Evolutionary conservation across 2,113 vertebrate genomes (phyloP).

Genomic region (Nothobranchius kuhntae): DNA sequence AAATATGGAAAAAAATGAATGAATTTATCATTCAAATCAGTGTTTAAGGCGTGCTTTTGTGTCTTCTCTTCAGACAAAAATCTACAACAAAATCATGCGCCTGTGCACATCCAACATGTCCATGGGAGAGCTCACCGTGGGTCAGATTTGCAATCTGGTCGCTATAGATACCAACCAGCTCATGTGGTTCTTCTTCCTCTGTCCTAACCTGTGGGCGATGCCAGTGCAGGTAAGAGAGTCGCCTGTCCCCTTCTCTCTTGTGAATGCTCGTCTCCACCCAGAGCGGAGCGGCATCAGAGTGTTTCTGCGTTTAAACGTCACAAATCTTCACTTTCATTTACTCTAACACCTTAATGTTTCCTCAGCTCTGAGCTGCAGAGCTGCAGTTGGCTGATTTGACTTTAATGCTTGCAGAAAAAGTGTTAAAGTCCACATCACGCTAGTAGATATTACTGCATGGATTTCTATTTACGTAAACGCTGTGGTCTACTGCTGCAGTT

Average conservation of each 20-base stretch:
- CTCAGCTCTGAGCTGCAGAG: not conserved
- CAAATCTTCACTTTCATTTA: not conserved
- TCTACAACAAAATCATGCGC: conserved; percentile 98
- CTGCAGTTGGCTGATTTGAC: not conserved
- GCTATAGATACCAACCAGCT: conserved; percentile 98
- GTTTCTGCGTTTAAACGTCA: not conserved
- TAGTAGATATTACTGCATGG: too few species aligned
- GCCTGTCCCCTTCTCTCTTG: not conserved
- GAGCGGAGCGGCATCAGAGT: not conserved
- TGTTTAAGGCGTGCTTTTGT: not conserved
- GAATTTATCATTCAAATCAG: not conserved
- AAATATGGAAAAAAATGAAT: too few species aligned
- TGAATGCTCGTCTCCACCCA: not conserved
- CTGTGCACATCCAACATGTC: conserved; percentile 98
- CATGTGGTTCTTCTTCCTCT: conserved; percentile 99
- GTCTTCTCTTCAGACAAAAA: conserved; percentile 86
- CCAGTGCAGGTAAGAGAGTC: conserved; percentile 88
- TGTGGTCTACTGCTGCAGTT: too few species aligned
- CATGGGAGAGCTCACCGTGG: conserved; percentile 95
- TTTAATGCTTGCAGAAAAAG: not conserved
- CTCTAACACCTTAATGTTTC: not conserved
- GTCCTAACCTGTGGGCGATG: conserved; percentile 98
- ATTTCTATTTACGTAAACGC: too few species aligned
- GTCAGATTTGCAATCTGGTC: conserved; percentile 97
- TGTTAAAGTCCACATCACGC: too few species aligned